A percentile compares a stretch with the other conserved stretches of the same genome.
Evolutionary conservation across 1,140 invertebrate genomes (phyloP).

Genomic region (Microplitis demolitor): DNA sequence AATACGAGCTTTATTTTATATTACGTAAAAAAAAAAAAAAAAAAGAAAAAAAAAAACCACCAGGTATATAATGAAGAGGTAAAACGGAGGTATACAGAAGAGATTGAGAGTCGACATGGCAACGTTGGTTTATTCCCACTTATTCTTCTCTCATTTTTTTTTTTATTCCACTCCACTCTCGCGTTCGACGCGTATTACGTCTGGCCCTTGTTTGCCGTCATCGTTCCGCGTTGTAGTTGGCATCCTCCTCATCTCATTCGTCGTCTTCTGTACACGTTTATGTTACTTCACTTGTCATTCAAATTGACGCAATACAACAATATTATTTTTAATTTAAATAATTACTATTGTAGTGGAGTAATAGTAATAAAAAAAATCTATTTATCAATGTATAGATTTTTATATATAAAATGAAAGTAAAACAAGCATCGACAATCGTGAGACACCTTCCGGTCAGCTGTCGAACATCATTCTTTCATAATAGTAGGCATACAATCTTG

Average conservation of each 20-base stretch:
- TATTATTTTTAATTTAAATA: neutral
- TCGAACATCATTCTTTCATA: slow-evolving; percentile 6
- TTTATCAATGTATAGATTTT: neutral
- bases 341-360: neutral
- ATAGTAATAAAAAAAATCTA: neutral
- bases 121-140: slow-evolving; percentile 24
- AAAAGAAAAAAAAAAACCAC: neutral
- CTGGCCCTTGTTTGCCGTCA: slow-evolving; percentile 25
- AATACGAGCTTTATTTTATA: too few relatives aligned
- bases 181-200: slow-evolving; percentile 21
- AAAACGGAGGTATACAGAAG: slow-evolving; percentile 12
- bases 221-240: slow-evolving; percentile 22
- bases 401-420: neutral
- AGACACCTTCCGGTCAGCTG: slow-evolving; percentile 16
- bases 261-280: neutral
- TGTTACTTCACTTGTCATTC: neutral
- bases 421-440: neutral
- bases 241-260: neutral
- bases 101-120: slow-evolving; percentile 27
- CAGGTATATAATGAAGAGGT: slow-evolving; percentile 10
- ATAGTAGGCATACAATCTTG: neutral
- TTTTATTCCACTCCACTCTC: neutral
- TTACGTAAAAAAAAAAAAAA: too few relatives aligned
- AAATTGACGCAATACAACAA: neutral
- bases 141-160: neutral